These are phyloP conservation scores for Eledone cirrhosa DNA, from an alignment of 2,888 invertebrate genomes.

Conservation along the genomic window DNA sequence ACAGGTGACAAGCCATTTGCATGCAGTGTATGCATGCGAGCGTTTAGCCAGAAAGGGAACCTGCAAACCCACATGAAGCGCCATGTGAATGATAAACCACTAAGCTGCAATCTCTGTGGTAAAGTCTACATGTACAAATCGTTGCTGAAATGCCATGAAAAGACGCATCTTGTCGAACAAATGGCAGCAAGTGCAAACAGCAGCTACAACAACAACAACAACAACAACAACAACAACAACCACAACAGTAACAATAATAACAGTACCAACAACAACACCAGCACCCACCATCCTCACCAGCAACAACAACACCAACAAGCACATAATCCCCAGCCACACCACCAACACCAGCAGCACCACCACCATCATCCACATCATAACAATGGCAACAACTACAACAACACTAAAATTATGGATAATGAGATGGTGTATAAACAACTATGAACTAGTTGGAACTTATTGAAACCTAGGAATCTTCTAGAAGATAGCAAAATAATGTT, in stretches of 20 bases:
- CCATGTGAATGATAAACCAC: slow-evolving; percentile 12
- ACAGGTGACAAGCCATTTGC: slow-evolving; percentile 15
- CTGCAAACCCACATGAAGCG: slow-evolving; percentile 24
- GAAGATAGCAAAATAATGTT: background rate
- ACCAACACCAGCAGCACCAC: background rate
- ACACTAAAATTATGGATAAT: background rate
- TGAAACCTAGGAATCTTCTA: too few species aligned
- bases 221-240: background rate
- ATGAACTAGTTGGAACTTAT: background rate
- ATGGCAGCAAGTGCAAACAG: slow-evolving; percentile 7
- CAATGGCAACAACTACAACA: background rate
- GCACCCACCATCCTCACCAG: too few species aligned
- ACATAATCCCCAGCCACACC: background rate
- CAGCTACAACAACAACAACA: background rate
- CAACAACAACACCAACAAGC: too few species aligned
- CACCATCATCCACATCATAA: background rate
- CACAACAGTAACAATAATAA: background rate
- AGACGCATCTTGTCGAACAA: slow-evolving; percentile 23
- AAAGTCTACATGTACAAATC: slow-evolving; percentile 22
- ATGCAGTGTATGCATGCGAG: slow-evolving; percentile 8
- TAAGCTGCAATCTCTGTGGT: slow-evolving; percentile 14
- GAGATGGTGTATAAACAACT: slow-evolving; percentile 16
- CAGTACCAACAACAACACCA: background rate
- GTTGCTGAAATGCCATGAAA: slow-evolving; percentile 24
- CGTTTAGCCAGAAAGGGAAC: slow-evolving; percentile 20